phyloP scores from a whole-genome alignment of 35 echinoderm and acorn worm genomes.

The Lytechinus pictus region DNA sequence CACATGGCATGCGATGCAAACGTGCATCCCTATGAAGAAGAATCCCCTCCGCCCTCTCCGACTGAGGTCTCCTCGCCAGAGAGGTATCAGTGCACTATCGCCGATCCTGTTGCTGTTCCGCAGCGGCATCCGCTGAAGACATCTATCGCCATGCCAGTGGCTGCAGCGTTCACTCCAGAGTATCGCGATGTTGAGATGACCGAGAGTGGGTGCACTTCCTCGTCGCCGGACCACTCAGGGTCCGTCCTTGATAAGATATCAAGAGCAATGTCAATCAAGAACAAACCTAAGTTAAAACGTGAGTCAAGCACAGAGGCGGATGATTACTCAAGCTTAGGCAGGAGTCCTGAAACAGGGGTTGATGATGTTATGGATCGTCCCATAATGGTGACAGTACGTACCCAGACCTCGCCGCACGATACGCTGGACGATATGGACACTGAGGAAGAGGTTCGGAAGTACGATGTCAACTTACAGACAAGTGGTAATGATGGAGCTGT shows the following conservation, averaged over 20 bases:
- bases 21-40: background rate
- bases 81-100: background rate
- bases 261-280: conserved; percentile 58
- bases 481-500: conserved; percentile 8
- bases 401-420: conserved; percentile 38
- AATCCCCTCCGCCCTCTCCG: conserved; percentile 21
- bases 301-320: conserved; percentile 50
- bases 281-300: conserved; percentile 55
- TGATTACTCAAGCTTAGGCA: background rate
- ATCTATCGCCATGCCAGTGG: conserved; percentile 24
- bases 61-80: background rate
- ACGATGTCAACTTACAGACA: conserved; percentile 41
- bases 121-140: conserved; percentile 25
- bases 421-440: conserved; percentile 41
- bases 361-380: conserved; percentile 24
- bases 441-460: conserved; percentile 16
- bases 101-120: background rate
- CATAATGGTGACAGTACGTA: conserved; percentile 35
- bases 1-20: conserved; percentile 24
- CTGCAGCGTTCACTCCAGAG: conserved; percentile 10
- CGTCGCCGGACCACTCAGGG: background rate
- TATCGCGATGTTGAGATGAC: conserved; percentile 60
- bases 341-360: conserved; percentile 18
- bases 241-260: conserved; percentile 71
- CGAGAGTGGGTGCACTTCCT: conserved; percentile 19